phyloP scores from a whole-genome alignment of 2,888 invertebrate species.

The Tachina fera region DNA sequence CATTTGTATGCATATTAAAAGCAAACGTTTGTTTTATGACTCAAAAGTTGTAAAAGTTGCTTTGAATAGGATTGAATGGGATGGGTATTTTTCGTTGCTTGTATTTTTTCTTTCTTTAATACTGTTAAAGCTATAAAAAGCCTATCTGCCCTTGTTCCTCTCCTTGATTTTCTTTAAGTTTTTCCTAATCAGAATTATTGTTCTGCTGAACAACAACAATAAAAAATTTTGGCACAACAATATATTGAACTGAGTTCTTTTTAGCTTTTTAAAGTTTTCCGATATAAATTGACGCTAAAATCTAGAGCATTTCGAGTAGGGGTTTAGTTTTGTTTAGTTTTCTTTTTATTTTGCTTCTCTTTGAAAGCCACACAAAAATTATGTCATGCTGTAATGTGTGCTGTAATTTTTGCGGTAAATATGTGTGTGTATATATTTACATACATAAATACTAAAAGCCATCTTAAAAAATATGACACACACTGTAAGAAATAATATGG shows the following conservation, averaged over 20 bases:
- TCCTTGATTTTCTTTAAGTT: constrained; percentile 1
- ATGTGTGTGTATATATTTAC: too few species aligned
- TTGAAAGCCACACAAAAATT: constrained; percentile 49
- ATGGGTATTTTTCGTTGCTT: constrained; percentile 31
- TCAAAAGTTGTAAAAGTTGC: constrained; percentile 49
- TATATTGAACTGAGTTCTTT: constrained; percentile 50
- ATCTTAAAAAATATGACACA: constrained; percentile 29
- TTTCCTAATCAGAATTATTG: not conserved
- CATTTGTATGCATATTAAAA: constrained; percentile 46
- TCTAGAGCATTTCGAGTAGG: constrained; percentile 47
- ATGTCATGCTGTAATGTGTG: constrained; percentile 61
- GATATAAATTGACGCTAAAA: constrained; percentile 38
- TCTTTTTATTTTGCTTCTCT: constrained; percentile 5
- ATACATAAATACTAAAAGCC: not conserved
- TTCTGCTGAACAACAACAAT: not conserved
- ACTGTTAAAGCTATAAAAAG: too few species aligned
- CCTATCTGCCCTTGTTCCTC: constrained; percentile 14
- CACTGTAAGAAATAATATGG: constrained; percentile 39
- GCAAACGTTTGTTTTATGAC: constrained; percentile 52
- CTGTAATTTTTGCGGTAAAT: constrained; percentile 29
- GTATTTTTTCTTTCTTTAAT: not conserved
- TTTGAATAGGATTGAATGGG: constrained; percentile 29
- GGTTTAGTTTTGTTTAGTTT: constrained; percentile 17
- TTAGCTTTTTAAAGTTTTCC: constrained; percentile 15
- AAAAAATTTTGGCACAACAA: constrained; percentile 44